Percentiles rank a stretch among this genome's conserved stretches.
Conservation (phyloP, 2,888 invertebrate species). For the Xestoiulus laeticollis region DNA sequence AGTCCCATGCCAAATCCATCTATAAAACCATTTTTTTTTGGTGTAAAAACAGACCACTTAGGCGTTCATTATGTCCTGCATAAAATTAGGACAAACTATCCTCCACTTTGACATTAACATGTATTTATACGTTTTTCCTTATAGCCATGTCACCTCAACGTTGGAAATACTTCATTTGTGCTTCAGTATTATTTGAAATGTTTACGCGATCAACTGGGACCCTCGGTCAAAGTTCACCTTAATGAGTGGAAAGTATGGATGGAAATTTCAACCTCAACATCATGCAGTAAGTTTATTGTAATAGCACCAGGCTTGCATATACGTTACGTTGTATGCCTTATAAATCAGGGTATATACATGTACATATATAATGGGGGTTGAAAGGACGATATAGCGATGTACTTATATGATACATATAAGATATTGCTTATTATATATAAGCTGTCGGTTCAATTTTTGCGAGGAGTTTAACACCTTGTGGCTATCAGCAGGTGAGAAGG, state of each 20-base stretch:
- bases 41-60: too few relatives aligned
- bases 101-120: too few relatives aligned
- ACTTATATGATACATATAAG: not conserved
- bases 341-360: not conserved
- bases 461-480: slow-evolving; percentile 5
- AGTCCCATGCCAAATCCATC: too few relatives aligned
- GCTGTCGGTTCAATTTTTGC: slow-evolving; percentile 3
- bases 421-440: slow-evolving; percentile 18
- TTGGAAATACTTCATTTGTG: not conserved
- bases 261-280: not conserved
- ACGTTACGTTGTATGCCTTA: too few relatives aligned
- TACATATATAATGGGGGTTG: not conserved
- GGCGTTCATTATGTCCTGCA: too few relatives aligned
- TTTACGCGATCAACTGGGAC: not conserved
- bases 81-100: too few relatives aligned
- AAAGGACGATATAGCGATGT: not conserved
- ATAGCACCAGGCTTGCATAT: not conserved
- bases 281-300: not conserved
- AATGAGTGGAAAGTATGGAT: not conserved
- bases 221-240: too few relatives aligned
- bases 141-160: too few relatives aligned
- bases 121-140: too few relatives aligned
- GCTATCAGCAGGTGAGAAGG: slow-evolving; percentile 10
- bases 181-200: not conserved
- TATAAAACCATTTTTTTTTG: too few relatives aligned